These are phyloP conservation scores for Nipponia nippon DNA, from an alignment of 2,113 vertebrate species.

Conservation along the genomic window DNA sequence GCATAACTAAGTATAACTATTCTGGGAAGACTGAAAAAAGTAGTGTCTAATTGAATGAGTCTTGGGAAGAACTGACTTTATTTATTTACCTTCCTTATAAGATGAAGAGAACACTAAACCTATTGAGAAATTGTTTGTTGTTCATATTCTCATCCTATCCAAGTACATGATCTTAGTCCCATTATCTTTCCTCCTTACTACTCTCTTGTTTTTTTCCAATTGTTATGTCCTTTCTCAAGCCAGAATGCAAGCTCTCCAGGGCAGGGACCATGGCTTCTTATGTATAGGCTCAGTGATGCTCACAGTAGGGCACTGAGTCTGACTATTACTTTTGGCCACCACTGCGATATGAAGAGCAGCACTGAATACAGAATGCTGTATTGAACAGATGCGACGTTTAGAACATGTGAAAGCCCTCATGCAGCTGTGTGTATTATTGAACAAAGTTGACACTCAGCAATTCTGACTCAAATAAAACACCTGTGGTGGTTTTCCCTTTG, in stretches of 20 bases:
- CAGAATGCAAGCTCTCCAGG: neutral
- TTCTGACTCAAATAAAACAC: conserved; percentile 39
- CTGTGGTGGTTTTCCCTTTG: conserved; percentile 6
- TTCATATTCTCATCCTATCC: neutral
- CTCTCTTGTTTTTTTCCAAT: neutral
- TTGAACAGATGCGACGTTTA: neutral
- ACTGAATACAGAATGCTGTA: neutral
- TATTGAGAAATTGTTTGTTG: neutral
- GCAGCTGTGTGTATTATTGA: conserved; percentile 22
- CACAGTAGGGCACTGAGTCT: neutral
- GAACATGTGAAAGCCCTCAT: neutral
- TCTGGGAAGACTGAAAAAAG: neutral
- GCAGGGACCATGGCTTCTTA: neutral
- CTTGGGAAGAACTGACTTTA: neutral
- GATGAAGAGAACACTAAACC: neutral
- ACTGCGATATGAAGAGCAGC: neutral
- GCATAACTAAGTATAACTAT: neutral
- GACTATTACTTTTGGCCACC: neutral
- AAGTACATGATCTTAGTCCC: neutral
- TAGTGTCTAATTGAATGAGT: neutral
- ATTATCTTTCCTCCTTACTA: neutral
- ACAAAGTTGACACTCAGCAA: neutral
- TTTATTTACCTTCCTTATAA: neutral
- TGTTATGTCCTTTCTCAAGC: neutral
- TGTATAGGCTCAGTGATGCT: neutral